These are phyloP conservation scores for Anas bahamensis DNA, from an alignment of 2,797 vertebrate species.

Conservation along the genomic window DNA sequence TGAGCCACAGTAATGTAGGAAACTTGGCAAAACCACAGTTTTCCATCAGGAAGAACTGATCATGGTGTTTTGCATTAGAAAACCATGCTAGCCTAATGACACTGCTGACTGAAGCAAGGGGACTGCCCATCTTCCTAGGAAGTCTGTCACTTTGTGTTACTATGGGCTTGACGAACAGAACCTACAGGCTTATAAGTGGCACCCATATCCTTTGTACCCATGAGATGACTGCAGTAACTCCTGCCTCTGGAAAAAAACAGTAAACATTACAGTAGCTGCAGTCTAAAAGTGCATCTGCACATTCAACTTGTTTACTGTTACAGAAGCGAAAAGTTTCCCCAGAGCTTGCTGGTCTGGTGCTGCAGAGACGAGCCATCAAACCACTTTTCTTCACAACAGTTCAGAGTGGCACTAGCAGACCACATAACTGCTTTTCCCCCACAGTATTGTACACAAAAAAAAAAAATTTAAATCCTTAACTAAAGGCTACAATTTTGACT, in stretches of 20 bases:
- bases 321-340: background rate
- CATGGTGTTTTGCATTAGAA: background rate
- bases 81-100: background rate
- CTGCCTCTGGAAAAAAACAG: background rate
- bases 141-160: background rate
- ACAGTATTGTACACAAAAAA: background rate
- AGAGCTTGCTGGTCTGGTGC: background rate
- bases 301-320: background rate
- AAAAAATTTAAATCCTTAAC: background rate
- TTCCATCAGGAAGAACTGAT: background rate
- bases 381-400: background rate
- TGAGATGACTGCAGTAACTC: background rate
- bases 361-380: background rate
- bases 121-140: background rate
- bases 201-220: background rate
- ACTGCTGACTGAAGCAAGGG: background rate
- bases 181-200: background rate
- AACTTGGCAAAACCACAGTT: background rate
- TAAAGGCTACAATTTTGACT: background rate
- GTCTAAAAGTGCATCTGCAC: background rate
- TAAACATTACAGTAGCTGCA: background rate
- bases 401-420: background rate
- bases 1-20: background rate
- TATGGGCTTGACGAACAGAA: background rate
- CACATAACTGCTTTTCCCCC: background rate